Evolutionary conservation across 2,797 vertebrate species (phyloP).

Genomic region (Pseudochirops cupreus): DNA sequence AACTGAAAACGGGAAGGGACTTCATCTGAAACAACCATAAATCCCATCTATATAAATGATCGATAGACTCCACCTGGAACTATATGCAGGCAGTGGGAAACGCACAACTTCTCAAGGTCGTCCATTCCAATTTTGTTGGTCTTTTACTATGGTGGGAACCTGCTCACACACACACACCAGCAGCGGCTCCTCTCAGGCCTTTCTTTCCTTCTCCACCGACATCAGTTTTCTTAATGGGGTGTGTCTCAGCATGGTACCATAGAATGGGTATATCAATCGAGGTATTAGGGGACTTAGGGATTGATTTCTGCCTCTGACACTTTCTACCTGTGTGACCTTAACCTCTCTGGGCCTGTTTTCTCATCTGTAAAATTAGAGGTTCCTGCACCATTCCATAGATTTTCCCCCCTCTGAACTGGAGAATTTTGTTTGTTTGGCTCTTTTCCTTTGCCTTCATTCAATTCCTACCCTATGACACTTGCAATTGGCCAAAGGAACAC

Average conservation of each 20-base stretch:
- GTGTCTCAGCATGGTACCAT: not conserved
- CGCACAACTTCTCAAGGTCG: not conserved
- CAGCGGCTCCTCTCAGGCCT: not conserved
- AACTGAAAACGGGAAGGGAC: not conserved
- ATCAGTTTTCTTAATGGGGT: not conserved
- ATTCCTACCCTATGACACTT: not conserved
- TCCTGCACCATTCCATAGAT: not conserved
- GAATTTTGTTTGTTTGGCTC: not conserved
- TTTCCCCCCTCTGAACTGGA: not conserved
- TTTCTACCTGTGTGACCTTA: not conserved
- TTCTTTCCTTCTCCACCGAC: not conserved
- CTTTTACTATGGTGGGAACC: not conserved
- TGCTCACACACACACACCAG: not conserved
- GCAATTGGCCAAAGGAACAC: not conserved
- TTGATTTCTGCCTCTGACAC: not conserved
- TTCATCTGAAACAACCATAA: not conserved
- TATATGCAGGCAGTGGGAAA: not conserved
- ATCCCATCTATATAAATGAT: not conserved
- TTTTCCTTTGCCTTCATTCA: not conserved
- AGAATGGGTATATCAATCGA: not conserved
- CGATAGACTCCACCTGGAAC: not conserved
- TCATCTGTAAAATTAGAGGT: not conserved
- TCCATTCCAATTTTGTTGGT: not conserved
- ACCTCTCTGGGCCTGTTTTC: not conserved
- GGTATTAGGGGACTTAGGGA: not conserved